Base-by-base conservation (phyloP, 1,140 invertebrate species). In the Mycetomoellerius zeteki region DNA sequence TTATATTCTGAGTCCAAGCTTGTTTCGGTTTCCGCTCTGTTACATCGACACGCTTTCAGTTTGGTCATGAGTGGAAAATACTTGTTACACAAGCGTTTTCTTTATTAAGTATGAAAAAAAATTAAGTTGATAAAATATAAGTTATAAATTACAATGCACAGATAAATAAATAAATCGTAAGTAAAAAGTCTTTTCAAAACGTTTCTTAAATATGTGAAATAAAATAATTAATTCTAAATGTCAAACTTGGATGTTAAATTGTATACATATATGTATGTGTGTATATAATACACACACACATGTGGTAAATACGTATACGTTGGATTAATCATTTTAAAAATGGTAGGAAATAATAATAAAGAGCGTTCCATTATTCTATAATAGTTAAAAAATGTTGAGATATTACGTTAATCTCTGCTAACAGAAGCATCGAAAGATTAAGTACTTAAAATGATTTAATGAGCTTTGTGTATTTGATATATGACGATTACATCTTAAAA, bases 401-500 rank as follows among this genome's bases (percentile, higher is more conserved):
- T 47, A 33, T 37, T 30, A 30, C 19, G n/a, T 37, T 10, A 30
- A 56, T 3, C 5, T 56, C 56, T 75, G 19, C 12, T 10, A 1
- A 12, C 4, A 33, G 19, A 56, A 27, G 2, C n/a, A 10, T 21
- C 5, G 2, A 75, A 75, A 75, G 1, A n/a, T 56, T 54, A 73
- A 73, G 7, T 54, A 50, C 27, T 33, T 33, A 21, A 75, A 75
- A 56, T n/a, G 50, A 54, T 27, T 52, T 19, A 72, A 69, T 71
- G 7, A 24, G 19, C 14, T 16, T n/a, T 33, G 10, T 33, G 8
- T 50, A 7, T 4, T 54, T 27, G 24, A 30, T 3, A 73, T 14
- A 33, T 3, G n/a, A 19, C 30, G 7, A 72, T 0, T 14, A 71
- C 6, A 14, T 73, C 10, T 33, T 33, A 21, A 54, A 73, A 30